Percentiles rank a stretch among this genome's conserved stretches.
Conservation (phyloP, 2,888 invertebrate genomes). For the Chironomus tentans region DNA sequence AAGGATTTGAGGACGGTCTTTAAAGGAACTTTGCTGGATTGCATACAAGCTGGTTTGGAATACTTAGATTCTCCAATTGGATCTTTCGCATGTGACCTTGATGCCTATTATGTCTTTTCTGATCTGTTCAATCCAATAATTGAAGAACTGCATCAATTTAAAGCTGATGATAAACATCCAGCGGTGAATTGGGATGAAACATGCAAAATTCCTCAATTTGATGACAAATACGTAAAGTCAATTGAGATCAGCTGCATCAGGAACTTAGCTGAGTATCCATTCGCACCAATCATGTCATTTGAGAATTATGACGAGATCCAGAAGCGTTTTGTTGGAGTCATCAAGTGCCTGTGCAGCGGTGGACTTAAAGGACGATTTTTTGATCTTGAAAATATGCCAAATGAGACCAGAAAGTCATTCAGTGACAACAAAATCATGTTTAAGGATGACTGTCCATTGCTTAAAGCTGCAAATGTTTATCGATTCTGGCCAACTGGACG, state of each 20-base stretch:
- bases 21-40: conserved; percentile 50
- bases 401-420: conserved; percentile 50
- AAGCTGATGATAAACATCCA: conserved; percentile 48
- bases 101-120: conserved; percentile 52
- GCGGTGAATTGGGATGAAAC: conserved; percentile 52
- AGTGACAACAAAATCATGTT: conserved; percentile 56
- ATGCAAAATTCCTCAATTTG: conserved; percentile 50
- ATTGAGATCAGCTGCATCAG: conserved; percentile 56
- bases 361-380: conserved; percentile 53
- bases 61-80: conserved; percentile 55
- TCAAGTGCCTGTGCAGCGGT: conserved; percentile 42
- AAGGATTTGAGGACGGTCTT: conserved; percentile 48
- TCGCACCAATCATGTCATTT: conserved; percentile 56
- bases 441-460: conserved; percentile 51
- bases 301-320: conserved; percentile 53
- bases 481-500: conserved; percentile 60
- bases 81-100: conserved; percentile 57
- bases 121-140: conserved; percentile 59
- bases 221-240: conserved; percentile 53
- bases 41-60: conserved; percentile 54
- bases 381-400: conserved; percentile 48
- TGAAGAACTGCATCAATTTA: conserved; percentile 54
- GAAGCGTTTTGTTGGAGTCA: conserved; percentile 42
- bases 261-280: conserved; percentile 50
- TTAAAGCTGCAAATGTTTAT: conserved; percentile 50